Conservation (phyloP, 1,140 invertebrate species). For the Chelonus insularis region DNA sequence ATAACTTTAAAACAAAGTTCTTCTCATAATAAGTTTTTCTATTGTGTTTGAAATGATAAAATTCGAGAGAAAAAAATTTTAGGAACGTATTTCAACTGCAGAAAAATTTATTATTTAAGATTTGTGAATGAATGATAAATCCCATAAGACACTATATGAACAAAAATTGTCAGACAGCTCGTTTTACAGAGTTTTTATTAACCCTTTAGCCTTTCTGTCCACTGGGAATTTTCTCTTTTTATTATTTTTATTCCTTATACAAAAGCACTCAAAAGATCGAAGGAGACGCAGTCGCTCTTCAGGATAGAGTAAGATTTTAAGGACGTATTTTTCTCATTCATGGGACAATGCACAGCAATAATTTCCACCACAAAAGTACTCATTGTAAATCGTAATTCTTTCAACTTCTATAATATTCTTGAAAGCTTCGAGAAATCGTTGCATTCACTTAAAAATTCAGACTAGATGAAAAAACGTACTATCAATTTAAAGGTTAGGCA, state of each 20-base stretch:
- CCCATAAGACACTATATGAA: neutral
- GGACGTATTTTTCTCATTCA: neutral
- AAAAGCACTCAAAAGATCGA: conserved; percentile 12
- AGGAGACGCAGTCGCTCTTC: conserved; percentile 7
- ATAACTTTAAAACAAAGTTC: too few species aligned
- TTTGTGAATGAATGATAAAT: neutral
- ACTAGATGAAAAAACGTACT: too few species aligned
- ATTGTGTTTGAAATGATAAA: too few species aligned
- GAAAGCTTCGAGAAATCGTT: too few species aligned
- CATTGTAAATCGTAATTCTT: too few species aligned
- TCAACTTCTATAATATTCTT: too few species aligned
- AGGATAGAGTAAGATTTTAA: neutral
- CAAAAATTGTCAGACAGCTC: neutral
- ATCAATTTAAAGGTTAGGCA: too few species aligned
- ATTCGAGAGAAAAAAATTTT: too few species aligned
- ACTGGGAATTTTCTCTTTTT: conserved; percentile 1
- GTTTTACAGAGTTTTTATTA: conserved; percentile 15
- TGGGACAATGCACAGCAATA: neutral
- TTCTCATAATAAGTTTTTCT: too few species aligned
- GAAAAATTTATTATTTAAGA: too few species aligned
- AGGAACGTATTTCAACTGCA: too few species aligned
- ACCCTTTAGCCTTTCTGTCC: conserved; percentile 10
- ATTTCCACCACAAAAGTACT: neutral
- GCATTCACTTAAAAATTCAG: too few species aligned
- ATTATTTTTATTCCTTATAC: neutral